phyloP scores from a whole-genome alignment of 2,113 vertebrate species.

The Brachyhypopomus gauderio region DNA sequence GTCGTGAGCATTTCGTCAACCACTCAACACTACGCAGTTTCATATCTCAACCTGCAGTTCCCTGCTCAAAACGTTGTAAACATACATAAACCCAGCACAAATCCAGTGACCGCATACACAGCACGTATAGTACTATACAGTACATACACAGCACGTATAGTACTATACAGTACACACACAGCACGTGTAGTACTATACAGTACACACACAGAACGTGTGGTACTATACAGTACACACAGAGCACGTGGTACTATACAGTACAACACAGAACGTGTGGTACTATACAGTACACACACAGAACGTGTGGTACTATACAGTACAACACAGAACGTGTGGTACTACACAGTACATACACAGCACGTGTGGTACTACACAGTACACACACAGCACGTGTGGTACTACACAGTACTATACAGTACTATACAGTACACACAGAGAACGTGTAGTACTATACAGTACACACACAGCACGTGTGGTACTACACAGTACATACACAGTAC shows the following conservation, averaged over 20 bases:
- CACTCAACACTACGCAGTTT: too few species aligned
- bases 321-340: neutral
- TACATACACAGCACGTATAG: too few species aligned
- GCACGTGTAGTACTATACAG: too few species aligned
- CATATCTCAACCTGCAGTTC: too few species aligned
- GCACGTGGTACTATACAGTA: too few species aligned
- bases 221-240: neutral
- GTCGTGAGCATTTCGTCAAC: too few species aligned
- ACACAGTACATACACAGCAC: neutral
- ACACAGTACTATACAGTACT: too few species aligned
- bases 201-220: neutral
- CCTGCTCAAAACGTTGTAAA: neutral
- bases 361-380: too few species aligned
- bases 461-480: neutral
- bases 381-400: neutral
- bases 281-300: neutral
- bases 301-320: too few species aligned
- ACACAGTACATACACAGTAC: too few species aligned
- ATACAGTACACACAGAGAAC: neutral
- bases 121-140: too few species aligned
- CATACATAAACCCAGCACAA: conserved; percentile 37
- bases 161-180: neutral
- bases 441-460: too few species aligned
- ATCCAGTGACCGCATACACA: neutral
- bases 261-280: neutral